A percentile compares a stretch with the other conserved stretches of the same genome.
These are phyloP conservation scores for Pissodes strobi DNA, from an alignment of 1,140 invertebrate species.

Conservation along the genomic window DNA sequence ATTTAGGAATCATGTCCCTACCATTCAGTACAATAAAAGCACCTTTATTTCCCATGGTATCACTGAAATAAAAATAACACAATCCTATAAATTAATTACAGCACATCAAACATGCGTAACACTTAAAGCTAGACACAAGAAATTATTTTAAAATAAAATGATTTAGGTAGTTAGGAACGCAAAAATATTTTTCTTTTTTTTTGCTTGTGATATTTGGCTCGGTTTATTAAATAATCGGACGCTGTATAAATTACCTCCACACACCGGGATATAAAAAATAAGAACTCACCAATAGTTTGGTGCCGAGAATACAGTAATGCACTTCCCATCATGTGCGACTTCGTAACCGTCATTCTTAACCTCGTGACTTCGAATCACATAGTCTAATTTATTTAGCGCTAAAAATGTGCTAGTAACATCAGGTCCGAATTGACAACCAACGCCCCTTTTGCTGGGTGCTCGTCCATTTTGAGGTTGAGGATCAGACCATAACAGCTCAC, in stretches of 20 bases:
- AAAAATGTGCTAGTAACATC: constrained; percentile 93
- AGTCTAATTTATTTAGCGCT: constrained; percentile 84
- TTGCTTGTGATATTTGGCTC: too few species aligned
- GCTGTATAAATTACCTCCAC: too few species aligned
- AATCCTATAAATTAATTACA: too few species aligned
- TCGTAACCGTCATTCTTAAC: constrained; percentile 98
- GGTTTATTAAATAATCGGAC: too few species aligned
- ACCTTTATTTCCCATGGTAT: constrained; percentile 98
- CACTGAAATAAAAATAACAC: constrained; percentile 67
- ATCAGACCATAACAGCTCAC: constrained; percentile 97
- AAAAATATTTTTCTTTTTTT: too few species aligned
- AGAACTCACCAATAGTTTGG: constrained; percentile 93
- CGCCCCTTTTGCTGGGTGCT: constrained; percentile 92
- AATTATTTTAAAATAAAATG: too few species aligned
- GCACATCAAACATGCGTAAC: too few species aligned
- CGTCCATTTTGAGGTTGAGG: constrained; percentile 87
- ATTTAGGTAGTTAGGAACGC: too few species aligned
- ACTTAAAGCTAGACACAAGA: too few species aligned
- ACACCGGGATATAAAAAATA: too few species aligned
- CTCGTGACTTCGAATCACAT: constrained; percentile 95
- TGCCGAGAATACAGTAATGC: constrained; percentile 96
- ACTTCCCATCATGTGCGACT: constrained; percentile 89
- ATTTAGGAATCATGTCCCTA: constrained; percentile 87
- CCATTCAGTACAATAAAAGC: constrained; percentile 96
- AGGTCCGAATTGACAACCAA: constrained; percentile 98